Evolutionary conservation across 2,888 invertebrate genomes (phyloP).

Genomic region (Cistogaster globosa): DNA sequence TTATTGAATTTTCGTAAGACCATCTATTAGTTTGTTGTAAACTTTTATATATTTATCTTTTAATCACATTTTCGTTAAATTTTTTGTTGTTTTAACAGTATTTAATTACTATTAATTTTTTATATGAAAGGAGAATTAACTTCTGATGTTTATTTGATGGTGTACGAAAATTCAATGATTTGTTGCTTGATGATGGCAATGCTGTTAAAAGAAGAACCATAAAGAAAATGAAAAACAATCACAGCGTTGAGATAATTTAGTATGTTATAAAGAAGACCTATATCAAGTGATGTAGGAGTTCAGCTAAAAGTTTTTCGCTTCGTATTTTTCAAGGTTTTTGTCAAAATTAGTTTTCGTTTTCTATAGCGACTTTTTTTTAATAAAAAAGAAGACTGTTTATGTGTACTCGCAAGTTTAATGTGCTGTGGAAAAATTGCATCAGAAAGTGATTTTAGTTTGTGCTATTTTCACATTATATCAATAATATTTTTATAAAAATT

Average conservation of each 20-base stretch:
- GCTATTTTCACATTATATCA: no score
- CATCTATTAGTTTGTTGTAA: slow-evolving; percentile 2
- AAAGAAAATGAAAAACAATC: slow-evolving; percentile 34
- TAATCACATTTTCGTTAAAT: slow-evolving; percentile 58
- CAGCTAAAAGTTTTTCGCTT: no score
- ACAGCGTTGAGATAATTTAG: slow-evolving; percentile 29
- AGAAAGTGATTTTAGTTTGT: no score
- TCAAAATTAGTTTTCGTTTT: no score
- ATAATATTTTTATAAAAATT: no score
- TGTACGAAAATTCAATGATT: slow-evolving; percentile 63
- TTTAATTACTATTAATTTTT: slow-evolving; percentile 10
- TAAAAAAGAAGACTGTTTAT: no score
- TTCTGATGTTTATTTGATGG: slow-evolving; percentile 64
- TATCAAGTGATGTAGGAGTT: no score
- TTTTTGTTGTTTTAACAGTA: slow-evolving; percentile 11
- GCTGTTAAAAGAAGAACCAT: slow-evolving; percentile 17
- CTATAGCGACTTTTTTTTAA: no score
- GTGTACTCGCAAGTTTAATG: no score
- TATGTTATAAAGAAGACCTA: no score
- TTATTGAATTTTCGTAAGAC: slow-evolving; percentile 3
- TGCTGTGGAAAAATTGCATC: no score
- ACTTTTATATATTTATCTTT: background rate
- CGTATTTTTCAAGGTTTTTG: no score
- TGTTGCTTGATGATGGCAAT: slow-evolving; percentile 43
- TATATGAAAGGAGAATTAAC: slow-evolving; percentile 46